Percentiles rank a stretch among this genome's conserved stretches.
Evolutionary conservation across 92 coral and sea anemone species (phyloP).

Genomic region (Siderastrea siderea): DNA sequence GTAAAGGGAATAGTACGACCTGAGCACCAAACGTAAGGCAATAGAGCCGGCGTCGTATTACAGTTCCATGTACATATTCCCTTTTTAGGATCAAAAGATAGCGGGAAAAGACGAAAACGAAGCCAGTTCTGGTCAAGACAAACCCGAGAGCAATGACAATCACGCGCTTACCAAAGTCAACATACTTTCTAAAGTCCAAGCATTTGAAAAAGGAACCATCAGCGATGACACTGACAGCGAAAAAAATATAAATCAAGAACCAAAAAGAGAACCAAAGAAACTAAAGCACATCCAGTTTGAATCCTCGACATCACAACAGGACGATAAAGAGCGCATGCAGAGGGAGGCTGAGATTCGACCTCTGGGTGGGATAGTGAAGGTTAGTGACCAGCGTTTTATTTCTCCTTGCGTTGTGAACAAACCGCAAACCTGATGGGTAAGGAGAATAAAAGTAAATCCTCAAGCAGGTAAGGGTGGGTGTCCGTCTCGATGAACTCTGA

Average conservation of each 20-base stretch:
- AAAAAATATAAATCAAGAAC: not conserved
- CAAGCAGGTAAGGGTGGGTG: too few species aligned
- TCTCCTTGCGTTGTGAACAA: too few species aligned
- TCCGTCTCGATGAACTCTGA: too few species aligned
- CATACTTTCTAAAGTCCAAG: constrained; percentile 19
- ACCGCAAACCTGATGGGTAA: too few species aligned
- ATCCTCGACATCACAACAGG: not conserved
- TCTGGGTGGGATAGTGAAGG: constrained; percentile 24
- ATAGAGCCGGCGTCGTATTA: too few species aligned
- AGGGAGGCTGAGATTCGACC: constrained; percentile 32
- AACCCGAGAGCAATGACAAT: not conserved
- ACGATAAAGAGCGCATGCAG: not conserved
- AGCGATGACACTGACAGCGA: not conserved
- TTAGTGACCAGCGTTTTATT: not conserved
- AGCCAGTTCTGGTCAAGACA: not conserved
- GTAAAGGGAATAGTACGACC: too few species aligned
- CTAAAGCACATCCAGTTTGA: constrained; percentile 6
- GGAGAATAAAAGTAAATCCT: too few species aligned
- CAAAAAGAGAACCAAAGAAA: constrained; percentile 21
- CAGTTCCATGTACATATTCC: not conserved
- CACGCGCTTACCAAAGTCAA: not conserved
- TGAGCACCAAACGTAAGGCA: too few species aligned
- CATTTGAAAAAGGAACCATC: constrained; percentile 11
- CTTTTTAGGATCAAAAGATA: not conserved
- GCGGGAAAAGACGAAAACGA: not conserved